phyloP scores from a whole-genome alignment of 2,113 vertebrate genomes.

The crab-eating macaque (Macaca fascicularis) region T2T-MFA8v1.1 NC_088379.1:23146501-23147000 shows the following conservation, averaged over 20 bases:
- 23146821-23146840: constrained; percentile 8
- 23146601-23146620: neutral
- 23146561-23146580: neutral
- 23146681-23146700: neutral
- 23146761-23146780: neutral
- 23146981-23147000: neutral
- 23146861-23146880: neutral
- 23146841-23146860: neutral
- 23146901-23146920: neutral
- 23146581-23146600: neutral
- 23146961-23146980: neutral
- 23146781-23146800: neutral
- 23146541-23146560: neutral
- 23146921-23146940: neutral
- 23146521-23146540: neutral
- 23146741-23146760: neutral
- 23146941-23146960: neutral
- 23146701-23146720: neutral
- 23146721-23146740: neutral
- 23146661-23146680: neutral
- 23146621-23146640: neutral
- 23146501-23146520: neutral
- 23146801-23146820: neutral
- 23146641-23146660: too few relatives aligned
- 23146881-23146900: neutral